phyloP scores from a whole-genome alignment of 2,888 invertebrate species.

The Orthonychiurus folsomi region DNA sequence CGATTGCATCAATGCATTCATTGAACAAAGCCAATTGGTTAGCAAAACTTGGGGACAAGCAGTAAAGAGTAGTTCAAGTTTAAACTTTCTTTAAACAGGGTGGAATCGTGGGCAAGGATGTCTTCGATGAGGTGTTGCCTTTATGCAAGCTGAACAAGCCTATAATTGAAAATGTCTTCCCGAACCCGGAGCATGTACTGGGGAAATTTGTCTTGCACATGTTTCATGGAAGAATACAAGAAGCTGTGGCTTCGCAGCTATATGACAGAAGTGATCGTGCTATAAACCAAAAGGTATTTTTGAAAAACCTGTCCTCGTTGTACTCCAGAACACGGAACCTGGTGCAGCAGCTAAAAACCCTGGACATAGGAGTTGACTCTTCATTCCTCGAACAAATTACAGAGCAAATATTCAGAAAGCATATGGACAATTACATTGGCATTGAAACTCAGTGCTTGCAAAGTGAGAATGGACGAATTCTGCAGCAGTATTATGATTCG shows the following conservation, averaged over 20 bases:
- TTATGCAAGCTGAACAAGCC: slow-evolving; percentile 79
- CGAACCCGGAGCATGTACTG: slow-evolving; percentile 93
- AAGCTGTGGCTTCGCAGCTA: slow-evolving; percentile 60
- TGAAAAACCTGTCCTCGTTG: slow-evolving; percentile 77
- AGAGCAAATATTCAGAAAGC: slow-evolving; percentile 68
- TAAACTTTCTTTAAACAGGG: slow-evolving; percentile 52
- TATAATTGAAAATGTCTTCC: slow-evolving; percentile 80
- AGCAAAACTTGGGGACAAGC: slow-evolving; percentile 36
- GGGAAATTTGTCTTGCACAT: slow-evolving; percentile 94
- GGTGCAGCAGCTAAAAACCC: slow-evolving; percentile 60
- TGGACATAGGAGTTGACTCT: slow-evolving; percentile 70
- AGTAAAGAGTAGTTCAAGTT: too few species aligned
- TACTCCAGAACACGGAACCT: slow-evolving; percentile 76
- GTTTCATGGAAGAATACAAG: slow-evolving; percentile 75
- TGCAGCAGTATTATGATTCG: slow-evolving; percentile 79
- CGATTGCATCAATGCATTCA: slow-evolving; percentile 91
- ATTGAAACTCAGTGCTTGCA: slow-evolving; percentile 69
- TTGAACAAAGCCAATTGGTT: slow-evolving; percentile 91
- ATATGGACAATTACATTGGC: slow-evolving; percentile 67
- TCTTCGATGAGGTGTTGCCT: slow-evolving; percentile 80
- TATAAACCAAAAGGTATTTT: slow-evolving; percentile 53
- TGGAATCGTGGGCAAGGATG: slow-evolving; percentile 74
- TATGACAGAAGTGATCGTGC: slow-evolving; percentile 65
- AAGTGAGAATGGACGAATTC: slow-evolving; percentile 62
- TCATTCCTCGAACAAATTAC: slow-evolving; percentile 67